These are phyloP conservation scores for Stomatorhinus walkeri DNA, from an alignment of 2,797 vertebrate genomes.

Conservation along the genomic window DNA sequence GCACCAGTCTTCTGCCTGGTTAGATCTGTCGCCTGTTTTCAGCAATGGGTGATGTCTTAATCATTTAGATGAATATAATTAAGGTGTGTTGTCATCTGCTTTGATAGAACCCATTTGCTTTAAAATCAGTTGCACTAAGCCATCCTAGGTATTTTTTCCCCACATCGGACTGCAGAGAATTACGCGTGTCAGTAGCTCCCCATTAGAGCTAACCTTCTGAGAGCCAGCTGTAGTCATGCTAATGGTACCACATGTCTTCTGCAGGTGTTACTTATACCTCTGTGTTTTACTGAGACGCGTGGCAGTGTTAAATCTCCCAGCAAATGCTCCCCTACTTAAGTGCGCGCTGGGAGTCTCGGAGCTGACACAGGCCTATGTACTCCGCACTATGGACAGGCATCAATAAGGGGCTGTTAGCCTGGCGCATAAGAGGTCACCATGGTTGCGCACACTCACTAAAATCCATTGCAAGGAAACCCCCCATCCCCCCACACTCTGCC, in stretches of 20 bases:
- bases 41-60: slow-evolving; percentile 7
- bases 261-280: slow-evolving; percentile 5
- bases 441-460: not conserved
- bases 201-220: slow-evolving; percentile 8
- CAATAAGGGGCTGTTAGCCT: not conserved
- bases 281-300: not conserved
- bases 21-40: slow-evolving; percentile 7
- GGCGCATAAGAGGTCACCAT: not conserved
- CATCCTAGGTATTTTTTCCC: slow-evolving; percentile 3
- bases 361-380: not conserved
- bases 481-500: not conserved
- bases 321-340: not conserved
- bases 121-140: not conserved
- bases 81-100: slow-evolving; percentile 10
- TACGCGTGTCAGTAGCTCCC: not conserved
- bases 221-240: not conserved
- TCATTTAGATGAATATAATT: slow-evolving; percentile 10
- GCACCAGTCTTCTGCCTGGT: slow-evolving; percentile 3
- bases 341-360: not conserved
- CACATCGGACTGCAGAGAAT: slow-evolving; percentile 1
- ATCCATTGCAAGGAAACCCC: not conserved
- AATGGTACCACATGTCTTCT: slow-evolving; percentile 13
- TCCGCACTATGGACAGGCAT: not conserved
- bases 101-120: slow-evolving; percentile 15
- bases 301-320: not conserved